Evolutionary conservation across 1,140 invertebrate species (phyloP), one percentile per base, ranked within the genome.

Genomic region (Helicoverpa armigera): DNA sequence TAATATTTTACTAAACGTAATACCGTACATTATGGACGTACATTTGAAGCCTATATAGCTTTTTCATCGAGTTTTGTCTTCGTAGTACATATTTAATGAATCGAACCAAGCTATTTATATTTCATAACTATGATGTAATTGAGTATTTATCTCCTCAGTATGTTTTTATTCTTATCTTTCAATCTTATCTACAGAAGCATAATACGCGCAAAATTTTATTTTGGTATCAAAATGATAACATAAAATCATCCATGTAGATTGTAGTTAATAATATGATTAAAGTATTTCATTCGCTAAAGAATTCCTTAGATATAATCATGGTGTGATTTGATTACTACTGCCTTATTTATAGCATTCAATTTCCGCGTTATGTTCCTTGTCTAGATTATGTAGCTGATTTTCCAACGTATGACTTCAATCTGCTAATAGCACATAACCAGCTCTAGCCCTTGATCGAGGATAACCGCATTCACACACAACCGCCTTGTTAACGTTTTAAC

Each of bases 1-100:
- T 65, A 51, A 73, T 82, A 77, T 70, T 72, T 82, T 78, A 82
- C 78, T 82, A 78, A 72, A 7, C 29, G 65, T 60, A 58, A 31
- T 53, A 50, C 11, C 23, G 23, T 23, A 23, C 23, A 23, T 23
- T 23, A 23, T 23, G 2, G 23, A 23, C 23, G 23, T 23, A 54
- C 23, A 50, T 50, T 12, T 74, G 18, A 29, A 58, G 48, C 35
- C 9, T 31, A 13, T n/a, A 67, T 56, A 31, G 69, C 12, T 13
- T 43, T 43, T 43, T 0, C 5, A 9, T 43, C 35, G 35, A 43
- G 4, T 35, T 35, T 43, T 7, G 35, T 35, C 35, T 35, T 35
- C 3, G 7, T 43, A 43, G 35, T 7, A 23, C 23, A 23, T 23
- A 43, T 43, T 43, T 43, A 9, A 43, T 43, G 35, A 43, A 43